These are phyloP conservation scores for Poeciliopsis infans DNA, from an alignment of 2,797 vertebrate genomes.

Conservation along the genomic window DNA sequence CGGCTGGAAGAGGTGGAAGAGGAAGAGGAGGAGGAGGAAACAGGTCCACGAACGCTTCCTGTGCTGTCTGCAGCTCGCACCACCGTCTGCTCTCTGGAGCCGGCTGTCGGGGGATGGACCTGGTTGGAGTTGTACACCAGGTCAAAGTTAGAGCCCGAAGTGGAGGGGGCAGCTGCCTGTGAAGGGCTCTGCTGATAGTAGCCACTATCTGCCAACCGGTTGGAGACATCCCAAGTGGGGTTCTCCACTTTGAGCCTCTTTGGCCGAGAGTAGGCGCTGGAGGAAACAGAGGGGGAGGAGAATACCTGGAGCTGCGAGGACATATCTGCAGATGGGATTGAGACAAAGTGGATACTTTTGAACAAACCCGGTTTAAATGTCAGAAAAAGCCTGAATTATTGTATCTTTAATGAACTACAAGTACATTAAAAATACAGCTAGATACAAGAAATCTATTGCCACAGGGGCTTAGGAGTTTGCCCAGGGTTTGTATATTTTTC, in stretches of 20 bases:
- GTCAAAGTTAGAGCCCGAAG: conserved; percentile 87
- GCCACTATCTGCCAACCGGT: conserved; percentile 86
- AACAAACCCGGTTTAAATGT: not conserved
- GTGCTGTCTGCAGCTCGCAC: conserved; percentile 96
- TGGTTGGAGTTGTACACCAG: conserved; percentile 83
- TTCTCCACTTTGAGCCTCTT: conserved; percentile 98
- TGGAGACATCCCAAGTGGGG: conserved; percentile 90
- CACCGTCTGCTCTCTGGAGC: conserved; percentile 84
- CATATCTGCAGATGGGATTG: conserved; percentile 83
- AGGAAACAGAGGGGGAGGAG: conserved; percentile 96
- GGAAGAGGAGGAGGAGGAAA: conserved; percentile 70
- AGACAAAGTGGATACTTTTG: not conserved
- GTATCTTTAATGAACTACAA: not conserved
- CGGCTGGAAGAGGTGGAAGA: conserved; percentile 81
- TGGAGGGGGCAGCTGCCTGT: conserved; percentile 87
- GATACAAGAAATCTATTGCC: not conserved
- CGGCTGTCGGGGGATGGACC: conserved; percentile 72
- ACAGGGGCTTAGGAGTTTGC: not conserved
- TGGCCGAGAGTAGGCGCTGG: conserved; percentile 94
- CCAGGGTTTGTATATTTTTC: too few relatives aligned
- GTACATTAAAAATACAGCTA: not conserved
- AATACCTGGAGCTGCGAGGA: conserved; percentile 96
- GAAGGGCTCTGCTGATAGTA: conserved; percentile 85
- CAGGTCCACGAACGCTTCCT: conserved; percentile 83
- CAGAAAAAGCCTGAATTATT: not conserved